Conservation (phyloP, 2,113 vertebrate genomes). For the Trematocara nigrifrons region DNA sequence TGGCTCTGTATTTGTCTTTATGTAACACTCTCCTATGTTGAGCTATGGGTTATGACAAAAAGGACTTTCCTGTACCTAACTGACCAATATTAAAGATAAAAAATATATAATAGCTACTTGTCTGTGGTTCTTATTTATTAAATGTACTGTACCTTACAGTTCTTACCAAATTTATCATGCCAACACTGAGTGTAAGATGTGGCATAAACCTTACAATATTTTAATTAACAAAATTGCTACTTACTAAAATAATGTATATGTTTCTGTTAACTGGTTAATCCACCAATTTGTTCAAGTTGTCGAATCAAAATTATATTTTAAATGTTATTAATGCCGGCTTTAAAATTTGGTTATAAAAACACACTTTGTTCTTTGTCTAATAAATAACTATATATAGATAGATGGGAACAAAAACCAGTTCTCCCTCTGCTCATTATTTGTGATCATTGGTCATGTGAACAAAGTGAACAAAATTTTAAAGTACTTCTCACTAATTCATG, state of each 20-base stretch:
- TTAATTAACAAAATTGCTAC: neutral
- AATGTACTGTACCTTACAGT: neutral
- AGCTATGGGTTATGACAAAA: conserved; percentile 38
- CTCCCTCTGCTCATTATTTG: neutral
- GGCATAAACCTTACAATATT: neutral
- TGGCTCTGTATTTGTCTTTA: conserved; percentile 37
- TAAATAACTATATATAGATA: neutral
- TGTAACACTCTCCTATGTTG: conserved; percentile 34
- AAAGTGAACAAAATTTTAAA: neutral
- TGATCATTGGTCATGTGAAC: neutral
- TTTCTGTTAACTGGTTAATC: neutral
- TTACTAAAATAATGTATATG: neutral
- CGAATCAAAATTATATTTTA: neutral
- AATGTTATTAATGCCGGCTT: neutral
- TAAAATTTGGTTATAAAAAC: neutral
- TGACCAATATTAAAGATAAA: conserved; percentile 59
- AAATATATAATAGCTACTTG: conserved; percentile 17
- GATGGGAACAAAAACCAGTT: neutral
- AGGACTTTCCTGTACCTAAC: conserved; percentile 43
- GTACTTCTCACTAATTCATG: neutral
- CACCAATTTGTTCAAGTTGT: neutral
- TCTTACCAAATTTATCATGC: neutral
- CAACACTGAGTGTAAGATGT: neutral
- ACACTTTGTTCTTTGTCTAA: neutral
- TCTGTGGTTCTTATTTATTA: neutral